Conservation (phyloP, 2,113 vertebrate species). For the Brienomyrus brachyistius region DNA sequence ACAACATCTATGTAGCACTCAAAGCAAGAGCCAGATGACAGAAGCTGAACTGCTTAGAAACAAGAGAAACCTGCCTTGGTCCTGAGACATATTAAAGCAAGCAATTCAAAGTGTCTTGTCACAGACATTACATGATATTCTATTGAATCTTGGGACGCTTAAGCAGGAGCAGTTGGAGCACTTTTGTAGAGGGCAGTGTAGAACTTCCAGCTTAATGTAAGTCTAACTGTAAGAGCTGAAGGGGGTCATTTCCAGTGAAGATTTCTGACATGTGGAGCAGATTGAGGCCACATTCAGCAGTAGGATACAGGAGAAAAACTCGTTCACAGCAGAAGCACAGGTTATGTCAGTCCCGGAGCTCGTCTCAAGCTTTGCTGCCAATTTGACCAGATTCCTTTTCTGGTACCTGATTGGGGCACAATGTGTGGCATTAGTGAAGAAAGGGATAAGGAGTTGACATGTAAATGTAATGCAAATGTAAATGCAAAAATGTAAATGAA, state of each 20-base stretch:
- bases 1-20: background rate
- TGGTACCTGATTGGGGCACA: constrained; percentile 58
- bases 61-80: background rate
- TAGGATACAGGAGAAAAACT: constrained; percentile 86
- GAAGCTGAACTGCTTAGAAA: background rate
- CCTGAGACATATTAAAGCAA: background rate
- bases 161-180: background rate
- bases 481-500: background rate
- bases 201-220: background rate
- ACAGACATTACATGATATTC: background rate
- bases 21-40: background rate
- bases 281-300: background rate
- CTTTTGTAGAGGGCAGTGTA: background rate
- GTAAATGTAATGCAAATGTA: too few species aligned
- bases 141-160: background rate
- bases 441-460: background rate
- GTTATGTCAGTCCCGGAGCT: constrained; percentile 59
- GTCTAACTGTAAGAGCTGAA: background rate
- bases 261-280: background rate
- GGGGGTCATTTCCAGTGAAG: background rate
- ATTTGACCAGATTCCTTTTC: constrained; percentile 55
- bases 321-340: constrained; percentile 72
- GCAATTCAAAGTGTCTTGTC: background rate
- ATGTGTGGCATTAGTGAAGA: background rate
- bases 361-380: constrained; percentile 51